A percentile compares a stretch with the other conserved stretches of the same genome.
These are phyloP conservation scores for Protonibea diacanthus DNA, from an alignment of 2,797 vertebrate genomes.

Conservation along the genomic window DNA sequence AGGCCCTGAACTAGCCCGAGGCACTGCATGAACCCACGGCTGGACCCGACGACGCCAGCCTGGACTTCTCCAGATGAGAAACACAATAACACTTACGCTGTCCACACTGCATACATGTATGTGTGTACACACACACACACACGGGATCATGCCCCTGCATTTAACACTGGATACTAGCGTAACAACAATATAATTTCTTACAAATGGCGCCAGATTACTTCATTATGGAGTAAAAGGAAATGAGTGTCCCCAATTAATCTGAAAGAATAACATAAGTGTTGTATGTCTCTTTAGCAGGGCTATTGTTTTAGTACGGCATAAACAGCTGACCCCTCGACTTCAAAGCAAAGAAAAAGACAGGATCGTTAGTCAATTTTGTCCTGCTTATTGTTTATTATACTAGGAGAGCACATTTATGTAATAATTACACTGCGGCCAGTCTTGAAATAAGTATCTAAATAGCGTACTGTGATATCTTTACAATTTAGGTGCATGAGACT, in stretches of 20 bases:
- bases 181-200: constrained; percentile 53
- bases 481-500: constrained; percentile 42
- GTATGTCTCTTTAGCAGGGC: constrained; percentile 35
- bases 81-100: constrained; percentile 10
- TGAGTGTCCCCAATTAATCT: constrained; percentile 65
- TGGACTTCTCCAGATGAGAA: constrained; percentile 41
- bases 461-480: constrained; percentile 28
- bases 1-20: constrained; percentile 52
- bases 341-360: constrained; percentile 68
- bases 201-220: constrained; percentile 60
- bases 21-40: constrained; percentile 59
- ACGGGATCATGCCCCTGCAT: constrained; percentile 16
- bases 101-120: constrained; percentile 24
- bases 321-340: constrained; percentile 62
- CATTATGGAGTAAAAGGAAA: constrained; percentile 67
- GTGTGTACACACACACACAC: constrained; percentile 1
- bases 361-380: constrained; percentile 48
- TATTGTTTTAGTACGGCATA: constrained; percentile 55
- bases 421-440: constrained; percentile 59
- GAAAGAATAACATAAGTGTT: constrained; percentile 69
- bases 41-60: constrained; percentile 49
- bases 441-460: constrained; percentile 34
- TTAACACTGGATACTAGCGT: constrained; percentile 28
- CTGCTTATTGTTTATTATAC: constrained; percentile 71
- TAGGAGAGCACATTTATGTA: constrained; percentile 39